Evolutionary conservation across 2,113 vertebrate species (phyloP), one percentile per base, ranked within the genome.

Genomic region (Phodopus roborovskii): DNA sequence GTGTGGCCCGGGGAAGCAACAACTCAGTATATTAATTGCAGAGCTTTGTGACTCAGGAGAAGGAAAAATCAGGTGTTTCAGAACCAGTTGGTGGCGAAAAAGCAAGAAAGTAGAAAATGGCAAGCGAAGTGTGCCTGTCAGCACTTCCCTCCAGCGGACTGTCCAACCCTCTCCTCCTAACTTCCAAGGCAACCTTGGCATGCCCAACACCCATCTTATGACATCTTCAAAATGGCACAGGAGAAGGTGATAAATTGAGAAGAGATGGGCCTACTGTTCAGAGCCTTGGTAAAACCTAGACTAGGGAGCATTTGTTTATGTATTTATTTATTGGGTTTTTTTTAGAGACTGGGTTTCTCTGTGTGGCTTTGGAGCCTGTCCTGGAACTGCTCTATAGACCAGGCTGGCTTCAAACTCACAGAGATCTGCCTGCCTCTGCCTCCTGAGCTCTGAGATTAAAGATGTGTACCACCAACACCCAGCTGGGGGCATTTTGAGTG

Each of bases 21-120:
- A 73, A 62, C 75, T 68, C 36, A 15, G 60, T 30, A 53, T 39
- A 45, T 84, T 68, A 19, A 78, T 13, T 75, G 70, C 50, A 53
- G 48, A 64, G 50, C 39, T 56, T 62, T 82, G 42, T 71, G 62
- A 95, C 95, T 92, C 75, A 56, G 93, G 79, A 33, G 82, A 62
- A 71, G 20, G 91, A 56, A 78, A 79, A 93, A 85, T 24, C 64
- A 50, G 77, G 28, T 84, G 22, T 70, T 71, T 60, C 58, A 87
- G 74, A 90, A 90, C 42, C 88, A 87, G 24, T 0, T 30, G 13
- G 7, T 26, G 20, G 8, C 2, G 13, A 73, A 78, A 45, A 87
- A 70, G 75, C 60, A 86, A 88, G 56, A 58, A 83, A 88, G 83
- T 11, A 89, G 58, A n/a, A 86, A 75, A 90, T 62, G n/a, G 42